A percentile compares a stretch with the other conserved stretches of the same genome.
phyloP scores from a whole-genome alignment of 2,797 vertebrate species.

The Amblyraja radiata region DNA sequence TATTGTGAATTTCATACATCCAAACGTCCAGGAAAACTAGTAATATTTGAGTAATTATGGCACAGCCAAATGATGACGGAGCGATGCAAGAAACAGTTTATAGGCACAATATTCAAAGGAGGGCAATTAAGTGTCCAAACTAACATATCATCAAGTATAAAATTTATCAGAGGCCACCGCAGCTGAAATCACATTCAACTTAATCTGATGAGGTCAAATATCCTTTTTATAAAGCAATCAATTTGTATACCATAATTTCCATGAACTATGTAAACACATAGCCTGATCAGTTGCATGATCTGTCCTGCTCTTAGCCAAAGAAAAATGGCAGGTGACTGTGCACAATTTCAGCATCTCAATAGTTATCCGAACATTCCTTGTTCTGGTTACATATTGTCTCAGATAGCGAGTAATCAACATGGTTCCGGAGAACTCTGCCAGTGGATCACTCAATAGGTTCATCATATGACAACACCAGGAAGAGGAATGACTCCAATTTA shows the following conservation, averaged over 20 bases:
- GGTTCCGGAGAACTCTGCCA: neutral
- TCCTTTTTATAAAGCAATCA: neutral
- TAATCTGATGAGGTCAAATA: neutral
- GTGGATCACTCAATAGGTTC: neutral
- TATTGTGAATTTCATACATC: neutral
- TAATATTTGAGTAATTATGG: neutral
- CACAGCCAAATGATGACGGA: neutral
- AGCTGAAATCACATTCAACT: neutral
- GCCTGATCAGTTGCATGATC: neutral
- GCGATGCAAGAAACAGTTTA: too few relatives aligned
- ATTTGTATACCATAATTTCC: neutral
- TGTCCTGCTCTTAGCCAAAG: neutral
- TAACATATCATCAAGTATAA: neutral
- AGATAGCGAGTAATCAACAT: neutral
- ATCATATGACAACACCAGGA: neutral
- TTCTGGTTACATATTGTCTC: conserved; percentile 8
- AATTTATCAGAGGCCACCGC: neutral
- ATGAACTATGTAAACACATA: neutral
- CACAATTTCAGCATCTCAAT: neutral
- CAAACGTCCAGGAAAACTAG: neutral
- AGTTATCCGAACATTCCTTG: neutral
- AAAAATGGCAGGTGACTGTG: neutral
- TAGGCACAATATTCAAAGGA: neutral
- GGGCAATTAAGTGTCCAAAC: neutral
- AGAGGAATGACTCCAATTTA: neutral